Percentiles rank a stretch among this genome's conserved stretches.
Conservation (phyloP, 2,888 invertebrate species). For the Balanococcus diminutus region DNA sequence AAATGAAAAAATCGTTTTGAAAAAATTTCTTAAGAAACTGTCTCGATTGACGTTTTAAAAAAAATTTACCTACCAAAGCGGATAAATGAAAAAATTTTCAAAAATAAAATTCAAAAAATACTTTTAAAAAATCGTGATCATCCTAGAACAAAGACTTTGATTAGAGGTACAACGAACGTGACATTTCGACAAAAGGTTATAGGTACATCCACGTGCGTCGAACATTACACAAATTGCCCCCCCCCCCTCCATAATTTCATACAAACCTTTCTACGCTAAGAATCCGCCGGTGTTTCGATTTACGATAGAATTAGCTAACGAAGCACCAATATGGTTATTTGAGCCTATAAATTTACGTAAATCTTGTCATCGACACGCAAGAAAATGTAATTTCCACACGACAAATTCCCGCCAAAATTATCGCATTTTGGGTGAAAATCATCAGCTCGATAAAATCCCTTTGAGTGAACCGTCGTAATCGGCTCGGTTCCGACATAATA, state of each 20-base stretch:
- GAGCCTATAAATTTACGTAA: not conserved
- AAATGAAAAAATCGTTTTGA: no score
- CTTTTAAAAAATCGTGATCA: no score
- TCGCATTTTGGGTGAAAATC: not conserved
- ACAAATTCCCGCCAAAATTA: not conserved
- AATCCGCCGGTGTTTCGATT: not conserved
- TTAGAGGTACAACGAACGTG: no score
- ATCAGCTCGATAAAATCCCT: not conserved
- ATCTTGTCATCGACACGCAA: not conserved
- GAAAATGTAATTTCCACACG: not conserved
- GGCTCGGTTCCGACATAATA: not conserved
- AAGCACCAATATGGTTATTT: not conserved
- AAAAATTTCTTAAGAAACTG: no score
- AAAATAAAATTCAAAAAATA: no score
- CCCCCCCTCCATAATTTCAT: no score
- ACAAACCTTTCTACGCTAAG: no score
- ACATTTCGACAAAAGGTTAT: no score
- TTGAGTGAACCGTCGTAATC: not conserved
- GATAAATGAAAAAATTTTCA: no score
- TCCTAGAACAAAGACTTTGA: no score
- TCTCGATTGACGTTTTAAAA: no score
- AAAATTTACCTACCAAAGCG: no score
- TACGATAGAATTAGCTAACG: not conserved
- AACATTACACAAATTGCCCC: not conserved
- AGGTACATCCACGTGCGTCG: not conserved